A percentile compares a stretch with the other conserved stretches of the same genome.
phyloP scores from a whole-genome alignment of 2,888 invertebrate genomes.

The Phyllotreta striolata region DNA sequence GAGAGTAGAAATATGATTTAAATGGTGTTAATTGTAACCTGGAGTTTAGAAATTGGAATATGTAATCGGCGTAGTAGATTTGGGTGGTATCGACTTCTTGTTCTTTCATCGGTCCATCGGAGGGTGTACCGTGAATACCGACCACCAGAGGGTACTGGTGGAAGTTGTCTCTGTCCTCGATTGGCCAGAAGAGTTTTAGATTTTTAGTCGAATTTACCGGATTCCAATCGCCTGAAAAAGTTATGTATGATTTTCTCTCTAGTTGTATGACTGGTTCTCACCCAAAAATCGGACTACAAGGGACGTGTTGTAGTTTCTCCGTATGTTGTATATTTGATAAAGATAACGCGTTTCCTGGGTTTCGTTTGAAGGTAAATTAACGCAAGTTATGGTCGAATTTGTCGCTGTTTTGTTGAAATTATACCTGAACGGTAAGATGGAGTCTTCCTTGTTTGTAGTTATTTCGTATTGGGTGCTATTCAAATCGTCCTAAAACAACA shows the following conservation, averaged over 20 bases:
- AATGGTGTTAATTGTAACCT: no score
- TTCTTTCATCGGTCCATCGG: slow-evolving; percentile 30
- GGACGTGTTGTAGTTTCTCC: slow-evolving; percentile 42
- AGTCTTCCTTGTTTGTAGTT: background rate
- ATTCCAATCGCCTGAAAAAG: slow-evolving; percentile 44
- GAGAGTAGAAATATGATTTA: no score
- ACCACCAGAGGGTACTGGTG: slow-evolving; percentile 42
- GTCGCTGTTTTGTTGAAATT: background rate
- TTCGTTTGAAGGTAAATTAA: background rate
- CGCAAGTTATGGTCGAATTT: slow-evolving; percentile 6
- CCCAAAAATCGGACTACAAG: slow-evolving; percentile 44
- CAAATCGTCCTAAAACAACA: background rate
- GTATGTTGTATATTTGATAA: slow-evolving; percentile 48
- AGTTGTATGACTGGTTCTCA: slow-evolving; percentile 21
- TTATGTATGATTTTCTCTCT: background rate
- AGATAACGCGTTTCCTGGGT: slow-evolving; percentile 30
- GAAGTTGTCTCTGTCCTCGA: slow-evolving; percentile 44
- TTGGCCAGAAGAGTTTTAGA: slow-evolving; percentile 37
- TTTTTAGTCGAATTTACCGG: slow-evolving; percentile 30
- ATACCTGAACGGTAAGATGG: slow-evolving; percentile 17
- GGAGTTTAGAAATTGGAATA: slow-evolving; percentile 3
- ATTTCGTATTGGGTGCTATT: background rate
- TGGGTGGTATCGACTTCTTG: slow-evolving; percentile 34
- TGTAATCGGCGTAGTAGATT: slow-evolving; percentile 11
- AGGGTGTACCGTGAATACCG: slow-evolving; percentile 40